Percentiles rank a stretch among this genome's conserved stretches.
phyloP scores from a whole-genome alignment of 2,797 vertebrate species.

The Chanos chanos region DNA sequence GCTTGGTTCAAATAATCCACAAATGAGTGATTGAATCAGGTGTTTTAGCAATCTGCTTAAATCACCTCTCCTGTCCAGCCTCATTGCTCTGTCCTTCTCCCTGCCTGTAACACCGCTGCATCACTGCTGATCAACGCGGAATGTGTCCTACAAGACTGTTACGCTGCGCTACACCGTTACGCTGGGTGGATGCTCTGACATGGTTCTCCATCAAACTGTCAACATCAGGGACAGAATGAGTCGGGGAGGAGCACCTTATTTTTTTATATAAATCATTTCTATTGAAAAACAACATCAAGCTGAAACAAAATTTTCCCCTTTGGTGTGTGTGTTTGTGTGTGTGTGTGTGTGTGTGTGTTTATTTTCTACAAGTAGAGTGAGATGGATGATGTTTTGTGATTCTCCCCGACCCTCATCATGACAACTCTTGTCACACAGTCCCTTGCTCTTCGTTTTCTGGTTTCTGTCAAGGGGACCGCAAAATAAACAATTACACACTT shows the following conservation, averaged over 20 bases:
- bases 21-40: too few relatives aligned
- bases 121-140: constrained; percentile 68
- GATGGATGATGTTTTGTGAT: constrained; percentile 55
- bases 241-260: constrained; percentile 44
- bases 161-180: constrained; percentile 63
- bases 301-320: too few relatives aligned
- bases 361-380: constrained; percentile 48
- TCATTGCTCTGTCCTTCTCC: background rate
- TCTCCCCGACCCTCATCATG: constrained; percentile 25
- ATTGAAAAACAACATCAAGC: constrained; percentile 53
- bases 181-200: constrained; percentile 67
- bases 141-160: constrained; percentile 59
- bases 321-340: constrained; percentile 64
- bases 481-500: constrained; percentile 24
- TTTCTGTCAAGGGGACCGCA: constrained; percentile 19
- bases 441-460: constrained; percentile 26
- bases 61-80: background rate
- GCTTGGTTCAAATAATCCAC: too few relatives aligned
- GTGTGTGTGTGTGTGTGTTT: constrained; percentile 38
- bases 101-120: constrained; percentile 52
- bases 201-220: constrained; percentile 71
- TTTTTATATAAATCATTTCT: constrained; percentile 65
- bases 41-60: constrained; percentile 7
- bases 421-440: constrained; percentile 21
- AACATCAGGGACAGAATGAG: constrained; percentile 50